Percentiles rank a stretch among this genome's conserved stretches.
These are phyloP conservation scores for Prunella strophiata DNA, from an alignment of 2,797 vertebrate species.

Conservation along the genomic window DNA sequence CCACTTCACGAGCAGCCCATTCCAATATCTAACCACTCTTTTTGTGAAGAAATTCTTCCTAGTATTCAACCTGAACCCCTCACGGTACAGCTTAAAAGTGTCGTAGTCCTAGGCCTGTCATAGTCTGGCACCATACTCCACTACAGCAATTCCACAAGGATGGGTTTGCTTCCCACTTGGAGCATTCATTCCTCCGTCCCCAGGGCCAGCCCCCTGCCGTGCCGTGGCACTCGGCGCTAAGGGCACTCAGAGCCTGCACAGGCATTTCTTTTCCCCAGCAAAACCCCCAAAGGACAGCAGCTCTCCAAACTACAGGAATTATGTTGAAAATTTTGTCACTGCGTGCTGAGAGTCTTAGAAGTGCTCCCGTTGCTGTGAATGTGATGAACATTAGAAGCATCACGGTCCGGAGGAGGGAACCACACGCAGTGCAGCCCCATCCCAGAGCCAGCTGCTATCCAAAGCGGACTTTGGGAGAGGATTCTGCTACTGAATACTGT, in stretches of 20 bases:
- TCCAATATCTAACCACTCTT: not conserved
- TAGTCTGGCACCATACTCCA: accelerated
- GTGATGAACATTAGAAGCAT: accelerated
- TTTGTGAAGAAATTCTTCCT: not conserved
- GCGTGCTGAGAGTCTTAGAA: not conserved
- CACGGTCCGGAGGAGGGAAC: accelerated
- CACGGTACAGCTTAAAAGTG: too few relatives aligned
- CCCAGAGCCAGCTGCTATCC: accelerated
- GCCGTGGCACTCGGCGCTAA: accelerated
- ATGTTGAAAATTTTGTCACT: accelerated
- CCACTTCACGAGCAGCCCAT: not conserved
- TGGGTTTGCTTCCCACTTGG: not conserved
- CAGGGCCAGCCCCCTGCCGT: not conserved
- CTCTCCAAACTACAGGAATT: not conserved
- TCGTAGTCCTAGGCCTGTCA: too few relatives aligned
- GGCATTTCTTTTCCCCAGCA: not conserved
- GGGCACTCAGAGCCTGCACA: not conserved
- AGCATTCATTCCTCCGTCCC: not conserved
- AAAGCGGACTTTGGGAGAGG: accelerated
- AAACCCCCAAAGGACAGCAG: accelerated
- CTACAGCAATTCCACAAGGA: not conserved
- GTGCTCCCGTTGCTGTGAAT: accelerated
- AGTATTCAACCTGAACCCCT: not conserved
- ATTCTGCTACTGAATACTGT: accelerated
- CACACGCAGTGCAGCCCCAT: accelerated